Evolutionary conservation across 2,113 vertebrate species (phyloP).

Genomic region (Ptilonorhynchus violaceus): DNA sequence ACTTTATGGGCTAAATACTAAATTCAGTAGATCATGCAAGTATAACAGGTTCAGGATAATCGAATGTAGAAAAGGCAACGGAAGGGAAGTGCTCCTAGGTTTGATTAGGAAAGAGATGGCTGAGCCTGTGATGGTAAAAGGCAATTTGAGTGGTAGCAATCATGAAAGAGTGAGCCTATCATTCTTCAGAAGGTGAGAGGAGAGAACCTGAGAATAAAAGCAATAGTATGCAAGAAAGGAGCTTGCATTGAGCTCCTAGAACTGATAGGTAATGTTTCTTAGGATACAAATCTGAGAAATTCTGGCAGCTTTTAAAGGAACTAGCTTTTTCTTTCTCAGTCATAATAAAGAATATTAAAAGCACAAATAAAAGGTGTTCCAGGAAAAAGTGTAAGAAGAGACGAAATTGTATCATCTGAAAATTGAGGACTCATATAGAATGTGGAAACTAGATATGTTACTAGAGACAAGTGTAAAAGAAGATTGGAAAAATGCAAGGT

Average conservation of each 20-base stretch:
- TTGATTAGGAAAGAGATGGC: not conserved
- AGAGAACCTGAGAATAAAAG: not conserved
- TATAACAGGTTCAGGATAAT: not conserved
- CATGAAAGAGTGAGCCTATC: not conserved
- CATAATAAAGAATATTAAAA: not conserved
- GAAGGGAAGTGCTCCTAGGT: not conserved
- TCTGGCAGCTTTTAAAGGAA: not conserved
- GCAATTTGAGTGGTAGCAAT: not conserved
- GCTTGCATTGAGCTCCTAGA: not conserved
- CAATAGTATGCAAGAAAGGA: not conserved
- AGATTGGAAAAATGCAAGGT: not conserved
- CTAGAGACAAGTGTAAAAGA: not conserved
- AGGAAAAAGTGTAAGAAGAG: not conserved
- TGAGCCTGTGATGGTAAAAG: not conserved
- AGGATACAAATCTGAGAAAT: not conserved
- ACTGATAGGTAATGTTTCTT: not conserved
- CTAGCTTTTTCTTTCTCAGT: not conserved
- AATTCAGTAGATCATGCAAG: not conserved
- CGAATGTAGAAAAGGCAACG: not conserved
- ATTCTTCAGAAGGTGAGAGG: not conserved
- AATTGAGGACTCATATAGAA: not conserved
- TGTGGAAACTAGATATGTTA: not conserved
- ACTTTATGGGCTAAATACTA: not conserved
- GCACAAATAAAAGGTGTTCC: not conserved
- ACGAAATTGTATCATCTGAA: not conserved